Conservation (phyloP, 37 sponge, comb jelly and placozoan species). For the Ianthella basta region DNA sequence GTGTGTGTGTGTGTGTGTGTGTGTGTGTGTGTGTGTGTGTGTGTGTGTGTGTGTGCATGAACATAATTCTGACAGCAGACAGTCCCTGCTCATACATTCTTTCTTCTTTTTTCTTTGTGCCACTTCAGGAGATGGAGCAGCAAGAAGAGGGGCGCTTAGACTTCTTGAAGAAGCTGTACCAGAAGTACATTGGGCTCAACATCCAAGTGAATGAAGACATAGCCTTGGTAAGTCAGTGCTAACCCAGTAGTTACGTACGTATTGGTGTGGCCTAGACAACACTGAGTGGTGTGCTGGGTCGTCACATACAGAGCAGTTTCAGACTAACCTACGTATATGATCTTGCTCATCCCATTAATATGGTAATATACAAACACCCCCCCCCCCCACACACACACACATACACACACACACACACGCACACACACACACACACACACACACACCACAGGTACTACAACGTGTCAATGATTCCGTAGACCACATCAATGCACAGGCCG, state of each 20-base stretch:
- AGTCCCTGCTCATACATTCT: neutral
- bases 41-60: neutral
- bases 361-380: no score
- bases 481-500: constrained; percentile 64
- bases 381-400: no score
- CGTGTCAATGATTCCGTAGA: constrained; percentile 60
- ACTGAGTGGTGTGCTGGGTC: neutral
- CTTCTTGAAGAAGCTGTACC: constrained; percentile 45
- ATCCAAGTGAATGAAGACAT: constrained; percentile 54
- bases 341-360: neutral
- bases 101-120: neutral
- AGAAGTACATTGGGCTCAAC: constrained; percentile 67
- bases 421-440: no score
- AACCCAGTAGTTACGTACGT: neutral
- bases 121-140: constrained; percentile 33
- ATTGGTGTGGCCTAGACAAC: no score
- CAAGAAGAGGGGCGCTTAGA: constrained; percentile 66
- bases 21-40: constrained; percentile 6
- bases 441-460: constrained; percentile 55
- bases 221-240: neutral
- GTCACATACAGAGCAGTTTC: neutral
- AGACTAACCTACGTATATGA: neutral
- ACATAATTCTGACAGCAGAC: neutral
- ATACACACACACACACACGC: no score
- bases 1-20: neutral